Evolutionary conservation across 2,888 invertebrate genomes (phyloP).

Genomic region (Caenorhabditis becei): DNA sequence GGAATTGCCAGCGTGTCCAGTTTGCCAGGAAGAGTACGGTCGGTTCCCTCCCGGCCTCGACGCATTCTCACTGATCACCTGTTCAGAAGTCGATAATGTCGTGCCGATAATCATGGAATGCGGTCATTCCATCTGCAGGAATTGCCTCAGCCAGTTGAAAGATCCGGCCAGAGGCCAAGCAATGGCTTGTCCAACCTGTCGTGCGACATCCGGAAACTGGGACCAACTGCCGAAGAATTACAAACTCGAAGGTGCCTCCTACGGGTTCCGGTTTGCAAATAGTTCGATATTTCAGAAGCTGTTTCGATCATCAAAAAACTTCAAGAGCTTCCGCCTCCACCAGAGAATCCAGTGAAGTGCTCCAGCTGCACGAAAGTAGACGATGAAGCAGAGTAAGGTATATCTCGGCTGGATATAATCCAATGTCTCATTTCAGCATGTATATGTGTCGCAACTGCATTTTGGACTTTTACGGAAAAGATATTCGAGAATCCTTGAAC

Average conservation of each 20-base stretch:
- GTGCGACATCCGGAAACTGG: not conserved
- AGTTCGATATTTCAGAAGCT: not conserved
- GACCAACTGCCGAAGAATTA: not conserved
- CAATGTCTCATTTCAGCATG: slow-evolving; percentile 2
- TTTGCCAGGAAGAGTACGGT: slow-evolving; percentile 24
- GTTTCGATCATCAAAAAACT: slow-evolving; percentile 8
- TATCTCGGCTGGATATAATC: not conserved
- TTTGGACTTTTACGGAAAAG: not conserved
- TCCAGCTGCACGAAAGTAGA: slow-evolving; percentile 3
- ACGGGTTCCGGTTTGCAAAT: not conserved
- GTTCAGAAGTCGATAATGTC: not conserved
- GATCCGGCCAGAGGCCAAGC: not conserved
- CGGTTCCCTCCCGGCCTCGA: not conserved
- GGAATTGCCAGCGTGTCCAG: slow-evolving; percentile 4
- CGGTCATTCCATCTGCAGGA: slow-evolving; percentile 1
- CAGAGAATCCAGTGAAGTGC: slow-evolving; percentile 17
- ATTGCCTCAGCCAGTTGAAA: not conserved
- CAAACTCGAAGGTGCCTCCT: slow-evolving; percentile 1
- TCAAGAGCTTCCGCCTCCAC: not conserved
- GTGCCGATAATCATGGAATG: not conserved
- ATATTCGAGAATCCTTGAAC: slow-evolving; percentile 1
- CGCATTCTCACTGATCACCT: not conserved
- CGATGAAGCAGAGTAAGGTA: not conserved
- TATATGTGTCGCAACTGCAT: slow-evolving; percentile 19
- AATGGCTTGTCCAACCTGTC: slow-evolving; percentile 5